Evolutionary conservation across 2,888 invertebrate genomes (phyloP), one percentile per base, ranked within the genome.

Genomic region (Drosophila formosana): DNA sequence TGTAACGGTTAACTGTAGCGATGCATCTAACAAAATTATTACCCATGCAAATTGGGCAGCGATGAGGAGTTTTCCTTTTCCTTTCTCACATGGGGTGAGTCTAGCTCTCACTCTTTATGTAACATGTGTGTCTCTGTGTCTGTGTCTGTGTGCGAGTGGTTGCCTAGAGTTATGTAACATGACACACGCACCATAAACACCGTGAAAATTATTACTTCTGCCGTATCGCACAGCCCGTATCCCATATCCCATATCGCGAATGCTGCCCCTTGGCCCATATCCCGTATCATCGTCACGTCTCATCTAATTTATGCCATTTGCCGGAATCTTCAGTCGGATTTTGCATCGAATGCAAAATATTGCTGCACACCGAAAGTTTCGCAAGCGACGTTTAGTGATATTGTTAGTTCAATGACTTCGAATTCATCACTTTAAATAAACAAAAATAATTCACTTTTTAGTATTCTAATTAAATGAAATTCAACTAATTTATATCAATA

Each of bases 21-120:
- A 39, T 32, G 39, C 51, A 57, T 62, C 46, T 61, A 61, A 66
- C 72, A 66, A 79, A 85, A 86, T 86, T 86, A 86, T 86, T 88
- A 89, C 79, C 86, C 86, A 86, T 86, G 86, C 86, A 86, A 86
- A 86, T 86, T 86, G 89, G 78, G 71, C 78, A 77, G 70, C 63
- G 56, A 37, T 52, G 72, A 66, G 62, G 49, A 66, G 75, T 51
- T 76, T 62, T 43, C 61, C 46, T 45, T 47, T 52, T 50, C 32
- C 46, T 66, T 18, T 32, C 13, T 7, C 9, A 3, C 37, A 64
- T 32, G 9, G 57, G 56, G 68, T 78, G 78, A 68, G 63, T 78
- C 37, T 50, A 11, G 30, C 52, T 37, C 3, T 41, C n/a, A 45
- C 18, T 53, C 47, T 63, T 37, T 47, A 25, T 47, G 30, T 50